Evolutionary conservation across 2,888 invertebrate species (phyloP).

Genomic region (Cephonodes hylas): DNA sequence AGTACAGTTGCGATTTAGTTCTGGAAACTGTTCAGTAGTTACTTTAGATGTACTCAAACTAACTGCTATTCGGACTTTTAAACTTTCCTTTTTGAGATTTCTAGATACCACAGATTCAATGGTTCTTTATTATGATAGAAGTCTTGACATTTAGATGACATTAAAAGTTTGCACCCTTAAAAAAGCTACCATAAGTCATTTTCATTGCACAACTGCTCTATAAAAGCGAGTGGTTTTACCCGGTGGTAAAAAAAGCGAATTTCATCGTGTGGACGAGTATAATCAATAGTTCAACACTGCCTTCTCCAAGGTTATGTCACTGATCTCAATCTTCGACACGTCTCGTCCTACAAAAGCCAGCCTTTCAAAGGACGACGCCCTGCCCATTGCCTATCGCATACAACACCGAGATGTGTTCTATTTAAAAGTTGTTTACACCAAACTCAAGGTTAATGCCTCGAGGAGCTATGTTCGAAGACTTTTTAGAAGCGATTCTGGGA

Average conservation of each 20-base stretch:
- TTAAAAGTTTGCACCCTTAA: too few relatives aligned
- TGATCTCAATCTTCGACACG: not conserved
- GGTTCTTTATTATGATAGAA: too few relatives aligned
- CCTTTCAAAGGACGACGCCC: not conserved
- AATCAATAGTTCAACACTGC: not conserved
- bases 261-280: too few relatives aligned
- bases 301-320: not conserved
- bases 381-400: not conserved
- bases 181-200: too few relatives aligned
- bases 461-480: not conserved
- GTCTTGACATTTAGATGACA: too few relatives aligned
- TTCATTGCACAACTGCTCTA: too few relatives aligned
- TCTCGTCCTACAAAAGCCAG: not conserved
- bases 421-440: not conserved
- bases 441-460: not conserved
- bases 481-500: too few relatives aligned
- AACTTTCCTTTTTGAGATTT: not conserved
- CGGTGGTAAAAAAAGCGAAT: too few relatives aligned
- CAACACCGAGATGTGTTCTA: not conserved
- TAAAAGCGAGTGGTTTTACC: too few relatives aligned
- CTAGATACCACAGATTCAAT: too few relatives aligned
- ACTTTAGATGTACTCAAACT: not conserved
- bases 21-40: not conserved
- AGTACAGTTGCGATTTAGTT: not conserved
- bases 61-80: not conserved